Evolutionary conservation across 2,797 vertebrate genomes (phyloP), one percentile per base, ranked within the genome.

Genomic region (Neosalanx taihuensis): DNA sequence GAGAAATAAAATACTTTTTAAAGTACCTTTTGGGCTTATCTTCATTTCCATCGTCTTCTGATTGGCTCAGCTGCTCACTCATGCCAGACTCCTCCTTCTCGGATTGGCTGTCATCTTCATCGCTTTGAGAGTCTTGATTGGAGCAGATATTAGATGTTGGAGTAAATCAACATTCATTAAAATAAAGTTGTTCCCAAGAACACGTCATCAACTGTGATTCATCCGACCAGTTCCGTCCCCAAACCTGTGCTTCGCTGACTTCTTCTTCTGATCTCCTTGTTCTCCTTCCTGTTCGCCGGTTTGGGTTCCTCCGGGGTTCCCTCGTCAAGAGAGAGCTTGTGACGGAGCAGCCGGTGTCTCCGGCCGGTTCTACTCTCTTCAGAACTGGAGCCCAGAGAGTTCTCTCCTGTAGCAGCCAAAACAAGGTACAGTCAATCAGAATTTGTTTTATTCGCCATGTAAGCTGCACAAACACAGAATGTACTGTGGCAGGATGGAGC

Each of bases 341-440:
- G 93, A 58, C 92, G 88, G 81, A 99, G 92, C 56, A 99, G 92
- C 4, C 91, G 92, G 83, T 99, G 97, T 35, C 94, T 93, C 69
- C 92, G 90, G 56, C 81, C 86, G 0, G 91, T 88, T 33, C 90
- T 93, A 75, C 93, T 92, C 17, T 83, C 66, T 2, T 63, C 70
- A 46, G 33, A 41, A 37, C 89, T 87, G 12, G 93, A 92, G 6
- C 93, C 78, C 2, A 88, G 83, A 67, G 64, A 76, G 7, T 79
- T 84, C n/a, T 79, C 81, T 12, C 65, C 88, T 89, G 84, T 20
- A 69, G 77, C 70, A 67, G 4, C 13, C 56, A 72, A 1, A 15
- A 7, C 46, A 53, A 17, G 46, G 15, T 9, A 49, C 20, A 26
- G 15, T 67, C 41, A 67, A n/a, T 26, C 23, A 26, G 23, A 26